Evolutionary conservation across 2,113 vertebrate genomes (phyloP), one percentile per base, ranked within the genome.

Genomic region (Murina feae): DNA sequence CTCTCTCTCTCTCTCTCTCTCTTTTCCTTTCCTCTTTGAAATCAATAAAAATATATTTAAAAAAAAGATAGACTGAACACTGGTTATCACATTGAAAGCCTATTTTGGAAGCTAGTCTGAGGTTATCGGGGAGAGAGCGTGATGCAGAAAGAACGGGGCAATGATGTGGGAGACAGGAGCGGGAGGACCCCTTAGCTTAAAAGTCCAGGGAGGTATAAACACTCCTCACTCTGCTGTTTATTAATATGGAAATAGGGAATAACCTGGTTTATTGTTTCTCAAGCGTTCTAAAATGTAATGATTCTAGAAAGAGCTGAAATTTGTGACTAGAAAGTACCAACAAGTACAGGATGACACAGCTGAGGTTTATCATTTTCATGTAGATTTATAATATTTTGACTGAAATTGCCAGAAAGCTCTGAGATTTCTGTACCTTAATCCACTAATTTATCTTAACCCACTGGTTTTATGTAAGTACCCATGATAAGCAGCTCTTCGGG

Each of bases 261-360:
- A 66, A 37, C 63, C 18, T 86, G 69, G 21, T 37, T 82, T 74
- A 47, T 21, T 37, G 11, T 65, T 66, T 79, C 72, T 83, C 69
- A 47, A 83, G 49, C 74, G 17, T 72, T 95, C 88, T 65, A 32
- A 94, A 79, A 37, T 81, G 58, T 82, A 94, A 82, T 12, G 55
- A 90, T 55, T 90, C 92, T 42, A 92, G 93, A 96, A 93, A 79
- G 55, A 85, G 72, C 65, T 93, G 69, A 80, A 83, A 96, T 96
- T 89, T 96, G 89, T 65, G 65, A 79, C 32, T 42, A 9, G 35
- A 79, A 91, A 16, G 49, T 76, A 12, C 25, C 9, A 75, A 72
- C 23, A 75, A 75, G 44, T 14, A 23, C 76, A 44, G 37, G 96
- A 51, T 66, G 42, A 53, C 72, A 55, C 53, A 30, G 0, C 1